Evolutionary conservation across 1,140 invertebrate genomes (phyloP), one percentile per base, ranked within the genome.

Genomic region (Trichonephila inaurata): DNA sequence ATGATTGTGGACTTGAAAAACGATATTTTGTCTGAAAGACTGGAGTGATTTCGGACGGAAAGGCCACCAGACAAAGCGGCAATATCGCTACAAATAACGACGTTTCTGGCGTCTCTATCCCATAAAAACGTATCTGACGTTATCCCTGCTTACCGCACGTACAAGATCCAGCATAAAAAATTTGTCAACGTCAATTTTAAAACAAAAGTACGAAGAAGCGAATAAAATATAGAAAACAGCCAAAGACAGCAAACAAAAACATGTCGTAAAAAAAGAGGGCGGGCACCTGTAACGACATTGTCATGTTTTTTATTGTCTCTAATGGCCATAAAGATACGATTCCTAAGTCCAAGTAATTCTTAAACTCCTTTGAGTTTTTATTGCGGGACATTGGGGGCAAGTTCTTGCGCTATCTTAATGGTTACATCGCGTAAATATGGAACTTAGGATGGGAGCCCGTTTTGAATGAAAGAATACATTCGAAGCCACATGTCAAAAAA

Each of bases 301-400:
- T 93, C 85, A 93, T 93, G 86, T 88, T 93, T 93, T 91, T 93
- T 93, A 93, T 93, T 93, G 92, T 93, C 92, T 93, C 83, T 88
- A 93, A 93, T 93, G 92, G 92, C 92, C 92, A 93, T 93, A 93
- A 93, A 93, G 92, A 93, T 93, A 93, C 85, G 85, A 81, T 93
- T 93, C 92, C 85, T 81, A 93, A 93, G 72, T 82, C 85, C 85
- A 88, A 93, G 92, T 93, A 93, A 93, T 93, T 93, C 92, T 89
- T 88, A 93, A 93, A 93, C 83, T 93, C 92, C 72, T 93, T 93
- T 89, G 92, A 93, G 92, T 93, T 93, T 92, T 93, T 86, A 86
- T 93, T 82, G 81, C 69, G 85, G 92, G 83, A 82, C 83, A 86
- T 93, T 64, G 66, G 72, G 86, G 44, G 69, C 40, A 72, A 87